A percentile compares a stretch with the other conserved stretches of the same genome.
These are phyloP conservation scores for Echinometra lucunter DNA, from an alignment of 53 echinoderm and acorn worm genomes.

Conservation along the genomic window DNA sequence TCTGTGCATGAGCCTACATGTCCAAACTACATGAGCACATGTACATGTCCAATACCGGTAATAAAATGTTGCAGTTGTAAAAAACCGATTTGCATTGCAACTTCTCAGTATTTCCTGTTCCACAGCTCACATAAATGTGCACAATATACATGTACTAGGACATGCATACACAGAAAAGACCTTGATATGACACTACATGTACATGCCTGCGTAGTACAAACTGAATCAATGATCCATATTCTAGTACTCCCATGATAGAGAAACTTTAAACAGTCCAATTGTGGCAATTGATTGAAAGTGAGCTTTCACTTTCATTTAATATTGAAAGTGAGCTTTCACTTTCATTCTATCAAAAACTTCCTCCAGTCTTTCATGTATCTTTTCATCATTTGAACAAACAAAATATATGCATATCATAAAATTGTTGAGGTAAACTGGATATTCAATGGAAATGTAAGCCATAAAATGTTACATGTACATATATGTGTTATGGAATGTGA, in stretches of 20 bases:
- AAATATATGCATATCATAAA: too few species aligned
- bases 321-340: not conserved
- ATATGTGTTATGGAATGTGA: too few species aligned
- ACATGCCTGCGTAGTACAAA: not conserved
- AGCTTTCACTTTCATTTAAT: not conserved
- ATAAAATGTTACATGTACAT: too few species aligned
- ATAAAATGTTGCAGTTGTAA: not conserved
- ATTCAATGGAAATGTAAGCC: too few species aligned
- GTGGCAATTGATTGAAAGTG: not conserved
- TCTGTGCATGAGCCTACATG: too few species aligned
- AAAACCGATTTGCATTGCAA: not conserved
- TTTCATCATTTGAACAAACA: too few species aligned
- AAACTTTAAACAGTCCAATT: too few species aligned
- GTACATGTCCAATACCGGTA: too few species aligned
- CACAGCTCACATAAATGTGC: not conserved
- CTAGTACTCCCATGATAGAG: not conserved
- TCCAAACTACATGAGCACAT: too few species aligned
- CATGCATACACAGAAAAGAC: not conserved
- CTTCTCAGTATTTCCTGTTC: constrained; percentile 4
- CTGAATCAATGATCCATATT: not conserved
- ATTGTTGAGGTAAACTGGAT: too few species aligned
- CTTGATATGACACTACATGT: not conserved
- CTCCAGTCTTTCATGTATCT: too few species aligned
- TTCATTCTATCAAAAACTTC: not conserved
- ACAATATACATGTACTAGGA: not conserved